These are phyloP conservation scores for Toxostoma redivivum DNA, from an alignment of 2,113 vertebrate species.

Conservation along the genomic window DNA sequence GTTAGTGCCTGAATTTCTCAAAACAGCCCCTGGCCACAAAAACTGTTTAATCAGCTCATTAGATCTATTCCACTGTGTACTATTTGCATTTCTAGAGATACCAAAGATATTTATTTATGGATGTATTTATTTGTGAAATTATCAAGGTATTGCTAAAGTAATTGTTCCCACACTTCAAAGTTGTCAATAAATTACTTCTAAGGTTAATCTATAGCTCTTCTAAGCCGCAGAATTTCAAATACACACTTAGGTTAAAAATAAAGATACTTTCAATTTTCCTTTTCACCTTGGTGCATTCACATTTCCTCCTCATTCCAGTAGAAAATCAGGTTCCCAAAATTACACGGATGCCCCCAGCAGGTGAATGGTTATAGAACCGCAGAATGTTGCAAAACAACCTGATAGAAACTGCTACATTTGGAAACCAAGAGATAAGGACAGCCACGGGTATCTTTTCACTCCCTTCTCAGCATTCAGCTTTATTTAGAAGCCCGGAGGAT, in stretches of 20 bases:
- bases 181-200: rapidly evolving
- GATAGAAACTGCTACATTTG: not conserved
- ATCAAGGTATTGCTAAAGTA: not conserved
- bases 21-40: not conserved
- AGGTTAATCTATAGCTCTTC: not conserved
- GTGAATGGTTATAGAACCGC: not conserved
- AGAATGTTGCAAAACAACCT: not conserved
- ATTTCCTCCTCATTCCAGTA: not conserved
- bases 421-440: not conserved
- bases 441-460: not conserved
- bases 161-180: not conserved
- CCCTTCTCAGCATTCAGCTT: not conserved
- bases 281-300: not conserved
- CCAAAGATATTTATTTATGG: not conserved
- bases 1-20: not conserved
- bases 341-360: not conserved
- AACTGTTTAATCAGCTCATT: not conserved
- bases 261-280: not conserved
- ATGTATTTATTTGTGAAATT: not conserved
- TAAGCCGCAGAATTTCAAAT: not conserved
- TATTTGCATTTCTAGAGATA: not conserved
- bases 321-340: not conserved
- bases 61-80: rapidly evolving
- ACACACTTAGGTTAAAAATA: not conserved
- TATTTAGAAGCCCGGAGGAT: not conserved